A percentile compares a stretch with the other conserved stretches of the same genome.
Conservation (phyloP, 2,888 invertebrate genomes). For the Phlogophora meticulosa region DNA sequence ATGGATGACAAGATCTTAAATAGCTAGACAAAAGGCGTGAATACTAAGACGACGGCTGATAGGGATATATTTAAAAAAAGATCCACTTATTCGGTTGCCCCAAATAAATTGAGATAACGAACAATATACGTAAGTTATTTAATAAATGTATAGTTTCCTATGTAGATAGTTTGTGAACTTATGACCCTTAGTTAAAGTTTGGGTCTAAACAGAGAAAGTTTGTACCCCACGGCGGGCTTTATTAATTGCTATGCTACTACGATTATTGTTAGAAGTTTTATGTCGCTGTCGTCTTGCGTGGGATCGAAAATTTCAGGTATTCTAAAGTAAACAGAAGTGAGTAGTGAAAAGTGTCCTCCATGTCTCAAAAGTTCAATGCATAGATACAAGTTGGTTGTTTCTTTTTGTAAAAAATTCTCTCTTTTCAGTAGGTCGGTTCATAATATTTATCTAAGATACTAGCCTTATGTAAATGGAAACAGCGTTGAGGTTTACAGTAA, state of each 20-base stretch:
- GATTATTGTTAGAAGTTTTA: background rate
- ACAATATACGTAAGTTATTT: background rate
- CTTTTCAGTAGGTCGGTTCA: too few relatives aligned
- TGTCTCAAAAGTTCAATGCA: background rate
- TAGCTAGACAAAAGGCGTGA: too few relatives aligned
- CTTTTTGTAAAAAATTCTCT: too few relatives aligned
- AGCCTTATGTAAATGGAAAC: too few relatives aligned
- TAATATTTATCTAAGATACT: too few relatives aligned
- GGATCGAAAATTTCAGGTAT: background rate
- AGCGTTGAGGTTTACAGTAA: too few relatives aligned
- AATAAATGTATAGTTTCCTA: background rate
- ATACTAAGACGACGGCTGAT: background rate
- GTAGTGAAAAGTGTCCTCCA: background rate
- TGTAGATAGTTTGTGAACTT: slow-evolving; percentile 28
- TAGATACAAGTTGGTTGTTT: too few relatives aligned
- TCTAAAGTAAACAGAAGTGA: background rate
- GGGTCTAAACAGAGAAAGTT: slow-evolving; percentile 24
- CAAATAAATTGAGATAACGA: background rate
- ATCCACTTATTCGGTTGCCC: background rate
- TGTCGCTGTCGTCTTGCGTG: background rate
- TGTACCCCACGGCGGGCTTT: background rate
- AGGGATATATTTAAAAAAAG: background rate
- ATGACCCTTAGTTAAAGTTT: slow-evolving; percentile 20
- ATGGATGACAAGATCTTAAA: too few relatives aligned
- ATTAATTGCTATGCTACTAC: slow-evolving; percentile 21